Evolutionary conservation across 2,113 vertebrate genomes (phyloP).

Genomic region (Leuciscus idus): DNA sequence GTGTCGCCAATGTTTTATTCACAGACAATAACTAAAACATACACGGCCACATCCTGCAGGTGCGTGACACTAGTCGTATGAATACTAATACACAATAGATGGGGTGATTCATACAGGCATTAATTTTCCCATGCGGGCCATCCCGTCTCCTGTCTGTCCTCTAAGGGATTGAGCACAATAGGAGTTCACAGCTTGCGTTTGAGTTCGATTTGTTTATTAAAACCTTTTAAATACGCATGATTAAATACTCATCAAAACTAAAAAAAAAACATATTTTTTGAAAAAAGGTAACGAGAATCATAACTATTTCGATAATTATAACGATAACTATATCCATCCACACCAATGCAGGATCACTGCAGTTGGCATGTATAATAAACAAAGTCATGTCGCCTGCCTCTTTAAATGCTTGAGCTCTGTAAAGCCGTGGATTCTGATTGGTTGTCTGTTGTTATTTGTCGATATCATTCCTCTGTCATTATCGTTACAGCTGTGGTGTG

Average conservation of each 20-base stretch:
- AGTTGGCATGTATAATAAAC: too few relatives aligned
- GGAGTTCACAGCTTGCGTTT: neutral
- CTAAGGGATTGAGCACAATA: neutral
- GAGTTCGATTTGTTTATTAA: neutral
- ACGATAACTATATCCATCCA: neutral
- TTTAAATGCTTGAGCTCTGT: neutral
- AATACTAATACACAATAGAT: slow-evolving; percentile 21
- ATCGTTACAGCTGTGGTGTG: too few relatives aligned
- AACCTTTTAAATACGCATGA: neutral
- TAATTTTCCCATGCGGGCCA: neutral
- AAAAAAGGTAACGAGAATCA: too few relatives aligned
- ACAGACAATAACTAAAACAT: slow-evolving; percentile 1
- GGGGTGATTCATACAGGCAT: slow-evolving; percentile 1
- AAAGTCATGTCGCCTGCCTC: neutral
- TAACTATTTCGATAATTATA: neutral
- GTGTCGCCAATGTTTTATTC: neutral
- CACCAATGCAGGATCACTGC: neutral
- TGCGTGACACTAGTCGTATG: neutral
- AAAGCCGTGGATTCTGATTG: too few relatives aligned
- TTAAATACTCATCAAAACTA: too few relatives aligned
- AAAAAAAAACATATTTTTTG: too few relatives aligned
- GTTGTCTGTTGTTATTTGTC: too few relatives aligned
- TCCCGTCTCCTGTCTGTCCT: neutral
- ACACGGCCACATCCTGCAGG: slow-evolving; percentile 24
- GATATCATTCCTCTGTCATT: too few relatives aligned